A percentile compares a stretch with the other conserved stretches of the same genome.
phyloP scores from a whole-genome alignment of 35 echinoderm and acorn worm genomes.

The Apostichopus californicus region DNA sequence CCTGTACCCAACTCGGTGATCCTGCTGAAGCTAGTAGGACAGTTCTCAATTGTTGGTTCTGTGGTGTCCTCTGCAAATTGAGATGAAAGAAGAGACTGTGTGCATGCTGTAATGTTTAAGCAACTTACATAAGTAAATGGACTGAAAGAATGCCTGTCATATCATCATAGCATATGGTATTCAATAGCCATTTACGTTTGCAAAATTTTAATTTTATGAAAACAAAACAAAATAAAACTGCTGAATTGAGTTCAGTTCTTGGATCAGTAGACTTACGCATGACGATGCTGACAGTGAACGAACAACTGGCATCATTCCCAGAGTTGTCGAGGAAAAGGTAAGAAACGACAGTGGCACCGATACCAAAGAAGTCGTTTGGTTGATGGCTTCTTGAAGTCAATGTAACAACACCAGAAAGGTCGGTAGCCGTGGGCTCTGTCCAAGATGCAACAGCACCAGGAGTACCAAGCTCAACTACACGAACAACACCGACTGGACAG shows the following conservation, averaged over 20 bases:
- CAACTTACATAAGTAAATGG: too few species aligned
- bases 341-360: slow-evolving; percentile 51
- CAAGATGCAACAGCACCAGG: neutral
- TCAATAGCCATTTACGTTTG: too few species aligned
- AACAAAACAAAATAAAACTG: too few species aligned
- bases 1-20: neutral
- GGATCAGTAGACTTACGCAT: neutral
- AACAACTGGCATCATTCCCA: slow-evolving; percentile 49
- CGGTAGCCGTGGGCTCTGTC: slow-evolving; percentile 52
- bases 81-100: too few species aligned
- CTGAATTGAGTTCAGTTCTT: too few species aligned
- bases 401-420: slow-evolving; percentile 69
- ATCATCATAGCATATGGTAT: too few species aligned
- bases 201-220: too few species aligned
- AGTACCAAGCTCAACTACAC: slow-evolving; percentile 21
- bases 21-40: neutral
- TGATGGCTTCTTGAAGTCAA: slow-evolving; percentile 27
- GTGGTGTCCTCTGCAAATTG: neutral
- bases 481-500: slow-evolving; percentile 27
- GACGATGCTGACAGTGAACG: slow-evolving; percentile 58
- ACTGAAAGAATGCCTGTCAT: too few species aligned
- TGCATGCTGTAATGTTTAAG: too few species aligned
- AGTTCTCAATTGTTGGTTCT: slow-evolving; percentile 48
- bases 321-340: slow-evolving; percentile 66
- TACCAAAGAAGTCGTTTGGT: slow-evolving; percentile 56